Base-by-base conservation (phyloP, 2,797 vertebrate genomes). In the Sparidentex hasta region DNA sequence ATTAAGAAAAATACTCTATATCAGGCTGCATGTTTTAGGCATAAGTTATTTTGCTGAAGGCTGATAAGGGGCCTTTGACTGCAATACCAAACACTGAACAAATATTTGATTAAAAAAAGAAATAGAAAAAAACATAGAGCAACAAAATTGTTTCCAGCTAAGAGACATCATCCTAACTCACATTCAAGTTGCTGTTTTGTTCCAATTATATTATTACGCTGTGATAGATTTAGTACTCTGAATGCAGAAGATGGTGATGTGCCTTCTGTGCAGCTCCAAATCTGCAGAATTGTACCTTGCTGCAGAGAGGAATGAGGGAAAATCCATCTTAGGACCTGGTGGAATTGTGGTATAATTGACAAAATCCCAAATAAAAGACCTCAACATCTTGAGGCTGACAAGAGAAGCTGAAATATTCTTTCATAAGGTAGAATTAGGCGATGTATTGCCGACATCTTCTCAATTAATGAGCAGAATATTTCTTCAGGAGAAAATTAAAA, bases 381-480 rank as follows among this genome's bases (percentile, higher is more conserved):
- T 43, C 20, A 61, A 43, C 46, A 76, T 73, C 18, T 61, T 25
- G 0, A 67, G 67, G 27, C 2, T 43, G 52, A 77, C 58, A 80
- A 29, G 48, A 1, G 48, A 59, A 59, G 62, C 18, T 79, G 46
- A 84, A 67, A 80, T 76, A 76, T 77, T 18, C 54, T 67, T 80
- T 80, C 56, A 78, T 68, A 72, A 63, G 48, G 59, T 54, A 59
- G 50, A 82, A 76, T 74, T 43, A 50, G 38, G 11, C 7, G 56
- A 56, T 43, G 20, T 50, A 20, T 76, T 65, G 12, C 58, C 25
- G 50, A 9, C 33, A 47, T 50, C 38, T 48, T 79, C 58, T 70
- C 72, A 63, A 66, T 80, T 65, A 61, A 82, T 46, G 47, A 50
- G 58, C 48, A 38, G 13, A 65, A 54, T 4, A 33, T 46, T 71